Conservation (phyloP, 1,140 invertebrate species). For the Trinorchestia longiramus region DNA sequence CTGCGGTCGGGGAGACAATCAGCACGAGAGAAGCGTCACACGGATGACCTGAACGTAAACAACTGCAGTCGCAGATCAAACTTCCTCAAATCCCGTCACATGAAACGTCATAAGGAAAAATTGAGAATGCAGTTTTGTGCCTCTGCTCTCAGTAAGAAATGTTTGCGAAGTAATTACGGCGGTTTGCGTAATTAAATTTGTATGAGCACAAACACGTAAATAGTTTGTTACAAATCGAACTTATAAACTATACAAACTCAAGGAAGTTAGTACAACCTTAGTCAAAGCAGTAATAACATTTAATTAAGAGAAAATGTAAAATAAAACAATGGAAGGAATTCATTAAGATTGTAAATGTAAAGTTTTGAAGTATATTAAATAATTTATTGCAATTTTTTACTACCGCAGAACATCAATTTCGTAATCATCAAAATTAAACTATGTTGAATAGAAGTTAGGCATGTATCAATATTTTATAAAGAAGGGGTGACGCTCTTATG, state of each 20-base stretch:
- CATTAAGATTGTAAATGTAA: too few relatives aligned
- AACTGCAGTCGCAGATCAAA: neutral
- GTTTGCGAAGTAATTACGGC: neutral
- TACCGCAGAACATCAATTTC: too few relatives aligned
- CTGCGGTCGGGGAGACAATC: neutral
- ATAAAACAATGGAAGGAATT: neutral
- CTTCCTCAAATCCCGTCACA: neutral
- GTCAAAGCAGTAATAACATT: neutral
- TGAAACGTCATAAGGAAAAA: neutral
- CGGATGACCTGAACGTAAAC: neutral
- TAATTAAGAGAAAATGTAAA: neutral
- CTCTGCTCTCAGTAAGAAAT: neutral
- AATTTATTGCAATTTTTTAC: too few relatives aligned
- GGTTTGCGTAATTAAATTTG: too few relatives aligned
- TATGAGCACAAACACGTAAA: neutral
- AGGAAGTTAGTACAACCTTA: neutral
- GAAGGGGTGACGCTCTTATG: too few relatives aligned
- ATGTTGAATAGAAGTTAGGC: too few relatives aligned
- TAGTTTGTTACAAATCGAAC: neutral
- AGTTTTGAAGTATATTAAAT: too few relatives aligned
- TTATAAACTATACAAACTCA: neutral
- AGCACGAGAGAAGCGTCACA: neutral
- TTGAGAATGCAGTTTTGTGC: neutral
- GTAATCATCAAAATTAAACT: too few relatives aligned
- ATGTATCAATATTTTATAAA: too few relatives aligned